Conservation (phyloP, 2,113 vertebrate species). For the Nyctereutes procyonoides region DNA sequence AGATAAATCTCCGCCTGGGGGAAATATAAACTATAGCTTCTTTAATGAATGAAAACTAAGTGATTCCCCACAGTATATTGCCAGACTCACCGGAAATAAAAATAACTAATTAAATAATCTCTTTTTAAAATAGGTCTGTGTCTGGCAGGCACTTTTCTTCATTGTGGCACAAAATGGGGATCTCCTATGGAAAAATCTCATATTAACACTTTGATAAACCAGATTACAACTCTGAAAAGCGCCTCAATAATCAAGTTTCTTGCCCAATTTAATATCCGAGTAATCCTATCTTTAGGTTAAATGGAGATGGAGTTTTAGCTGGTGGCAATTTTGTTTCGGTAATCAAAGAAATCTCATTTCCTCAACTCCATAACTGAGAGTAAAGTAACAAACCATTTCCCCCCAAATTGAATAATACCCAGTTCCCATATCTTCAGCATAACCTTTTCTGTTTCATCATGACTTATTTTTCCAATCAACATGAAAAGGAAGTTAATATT, state of each 20-base stretch:
- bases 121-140: slow-evolving; percentile 38
- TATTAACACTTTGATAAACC: slow-evolving; percentile 44
- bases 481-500: background rate
- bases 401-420: slow-evolving; percentile 27
- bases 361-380: slow-evolving; percentile 37
- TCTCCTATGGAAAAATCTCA: background rate
- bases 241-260: slow-evolving; percentile 39
- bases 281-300: slow-evolving; percentile 55
- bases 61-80: slow-evolving; percentile 53
- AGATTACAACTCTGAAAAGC: slow-evolving; percentile 7
- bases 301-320: slow-evolving; percentile 55
- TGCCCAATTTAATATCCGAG: slow-evolving; percentile 51
- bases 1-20: slow-evolving; percentile 64
- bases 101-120: slow-evolving; percentile 75
- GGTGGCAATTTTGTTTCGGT: slow-evolving; percentile 29
- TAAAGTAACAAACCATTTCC: slow-evolving; percentile 45
- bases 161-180: background rate
- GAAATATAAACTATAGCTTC: slow-evolving; percentile 67
- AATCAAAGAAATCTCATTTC: slow-evolving; percentile 67
- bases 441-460: background rate
- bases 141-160: slow-evolving; percentile 44
- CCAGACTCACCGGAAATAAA: slow-evolving; percentile 65
- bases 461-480: slow-evolving; percentile 11
- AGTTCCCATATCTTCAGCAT: background rate
- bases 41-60: slow-evolving; percentile 76